phyloP scores from a whole-genome alignment of 2,888 invertebrate genomes.

The Athalia cordata region DNA sequence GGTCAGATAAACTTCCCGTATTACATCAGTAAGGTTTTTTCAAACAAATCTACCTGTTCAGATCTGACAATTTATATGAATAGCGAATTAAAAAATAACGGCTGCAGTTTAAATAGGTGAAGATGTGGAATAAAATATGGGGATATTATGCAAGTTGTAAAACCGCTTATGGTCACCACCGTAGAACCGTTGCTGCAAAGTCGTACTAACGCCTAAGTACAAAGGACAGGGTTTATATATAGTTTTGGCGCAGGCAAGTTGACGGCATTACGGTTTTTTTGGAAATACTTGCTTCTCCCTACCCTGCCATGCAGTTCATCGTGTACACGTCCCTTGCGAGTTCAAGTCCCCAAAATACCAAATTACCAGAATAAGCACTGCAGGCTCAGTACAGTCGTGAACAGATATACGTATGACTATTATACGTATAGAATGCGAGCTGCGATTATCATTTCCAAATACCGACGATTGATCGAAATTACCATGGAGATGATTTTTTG shows the following conservation, averaged over 20 bases:
- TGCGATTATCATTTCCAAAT: background rate
- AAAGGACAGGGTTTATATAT: conserved; percentile 69
- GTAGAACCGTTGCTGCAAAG: background rate
- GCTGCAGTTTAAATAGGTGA: background rate
- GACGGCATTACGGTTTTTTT: conserved; percentile 66
- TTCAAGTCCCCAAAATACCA: conserved; percentile 32
- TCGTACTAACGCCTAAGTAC: conserved; percentile 48
- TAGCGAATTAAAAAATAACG: background rate
- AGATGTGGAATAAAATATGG: background rate
- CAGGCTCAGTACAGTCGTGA: background rate
- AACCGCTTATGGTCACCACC: background rate
- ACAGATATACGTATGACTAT: background rate
- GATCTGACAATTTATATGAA: background rate
- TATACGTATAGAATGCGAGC: background rate
- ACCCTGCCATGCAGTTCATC: conserved; percentile 39
- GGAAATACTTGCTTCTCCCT: conserved; percentile 61
- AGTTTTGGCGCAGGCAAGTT: conserved; percentile 68
- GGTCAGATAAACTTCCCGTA: background rate
- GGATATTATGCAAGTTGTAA: conserved; percentile 15
- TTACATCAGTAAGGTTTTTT: background rate
- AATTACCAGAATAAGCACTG: conserved; percentile 36
- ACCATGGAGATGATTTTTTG: too few relatives aligned
- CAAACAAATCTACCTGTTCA: too few relatives aligned
- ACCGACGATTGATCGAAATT: too few relatives aligned
- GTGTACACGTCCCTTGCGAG: background rate